These are phyloP conservation scores for Mus spretus DNA, from an alignment of 2,797 vertebrate genomes.

Conservation along the genomic window DNA sequence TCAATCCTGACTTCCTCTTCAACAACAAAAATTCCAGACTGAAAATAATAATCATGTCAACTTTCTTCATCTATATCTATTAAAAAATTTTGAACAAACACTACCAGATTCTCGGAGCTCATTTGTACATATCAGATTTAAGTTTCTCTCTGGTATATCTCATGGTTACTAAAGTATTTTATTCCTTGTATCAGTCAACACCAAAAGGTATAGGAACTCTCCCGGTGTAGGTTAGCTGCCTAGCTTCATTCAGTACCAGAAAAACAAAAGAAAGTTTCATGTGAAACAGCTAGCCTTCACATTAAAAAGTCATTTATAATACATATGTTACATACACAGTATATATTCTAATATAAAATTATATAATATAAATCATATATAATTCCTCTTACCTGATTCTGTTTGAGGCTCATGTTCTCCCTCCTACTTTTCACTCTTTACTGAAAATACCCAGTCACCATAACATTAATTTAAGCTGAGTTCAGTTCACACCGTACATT, in stretches of 20 bases:
- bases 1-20: neutral
- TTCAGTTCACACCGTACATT: neutral
- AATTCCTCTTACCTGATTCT: neutral
- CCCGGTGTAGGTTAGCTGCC: neutral
- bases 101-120: neutral
- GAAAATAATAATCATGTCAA: neutral
- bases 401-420: neutral
- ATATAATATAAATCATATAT: neutral
- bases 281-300: neutral
- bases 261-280: neutral
- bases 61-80: neutral
- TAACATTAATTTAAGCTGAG: neutral
- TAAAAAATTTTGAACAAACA: slow-evolving; percentile 1
- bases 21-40: neutral
- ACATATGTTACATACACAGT: neutral
- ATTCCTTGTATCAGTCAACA: neutral
- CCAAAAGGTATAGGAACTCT: neutral
- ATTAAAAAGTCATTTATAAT: neutral
- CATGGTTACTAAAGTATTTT: neutral
- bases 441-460: neutral
- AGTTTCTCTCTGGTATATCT: neutral
- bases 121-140: neutral
- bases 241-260: neutral
- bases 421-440: neutral
- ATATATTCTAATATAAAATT: neutral